phyloP scores from a whole-genome alignment of 2,113 vertebrate genomes.

The Tyrannus savana region DNA sequence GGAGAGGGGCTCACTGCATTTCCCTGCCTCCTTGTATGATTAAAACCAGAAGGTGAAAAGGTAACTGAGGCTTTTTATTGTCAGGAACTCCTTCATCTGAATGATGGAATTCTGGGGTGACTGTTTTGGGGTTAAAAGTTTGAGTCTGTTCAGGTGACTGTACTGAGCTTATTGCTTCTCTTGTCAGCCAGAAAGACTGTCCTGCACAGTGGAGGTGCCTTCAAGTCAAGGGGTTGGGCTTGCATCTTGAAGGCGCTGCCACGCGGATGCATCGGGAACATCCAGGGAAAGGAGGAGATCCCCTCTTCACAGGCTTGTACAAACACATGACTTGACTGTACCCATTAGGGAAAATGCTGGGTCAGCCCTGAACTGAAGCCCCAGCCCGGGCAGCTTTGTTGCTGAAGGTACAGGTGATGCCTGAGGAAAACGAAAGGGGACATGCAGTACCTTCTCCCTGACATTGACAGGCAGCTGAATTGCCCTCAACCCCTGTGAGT shows the following conservation, averaged over 20 bases:
- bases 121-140: background rate
- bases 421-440: background rate
- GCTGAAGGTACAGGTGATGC: background rate
- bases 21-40: background rate
- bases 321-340: background rate
- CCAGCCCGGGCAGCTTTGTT: background rate
- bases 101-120: background rate
- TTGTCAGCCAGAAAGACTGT: background rate
- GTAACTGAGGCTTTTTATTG: background rate
- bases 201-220: background rate
- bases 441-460: background rate
- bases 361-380: background rate
- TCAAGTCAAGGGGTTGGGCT: background rate
- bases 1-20: background rate
- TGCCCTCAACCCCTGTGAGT: background rate
- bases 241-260: background rate
- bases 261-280: accelerated
- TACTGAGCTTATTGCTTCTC: background rate
- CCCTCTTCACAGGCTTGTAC: background rate
- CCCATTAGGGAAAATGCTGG: background rate
- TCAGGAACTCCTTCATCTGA: background rate
- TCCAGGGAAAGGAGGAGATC: background rate
- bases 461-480: background rate
- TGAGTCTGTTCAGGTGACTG: background rate
- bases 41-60: background rate